A percentile compares a stretch with the other conserved stretches of the same genome.
These are phyloP conservation scores for Drosophila incognita DNA, from an alignment of 2,888 invertebrate genomes.

Conservation along the genomic window DNA sequence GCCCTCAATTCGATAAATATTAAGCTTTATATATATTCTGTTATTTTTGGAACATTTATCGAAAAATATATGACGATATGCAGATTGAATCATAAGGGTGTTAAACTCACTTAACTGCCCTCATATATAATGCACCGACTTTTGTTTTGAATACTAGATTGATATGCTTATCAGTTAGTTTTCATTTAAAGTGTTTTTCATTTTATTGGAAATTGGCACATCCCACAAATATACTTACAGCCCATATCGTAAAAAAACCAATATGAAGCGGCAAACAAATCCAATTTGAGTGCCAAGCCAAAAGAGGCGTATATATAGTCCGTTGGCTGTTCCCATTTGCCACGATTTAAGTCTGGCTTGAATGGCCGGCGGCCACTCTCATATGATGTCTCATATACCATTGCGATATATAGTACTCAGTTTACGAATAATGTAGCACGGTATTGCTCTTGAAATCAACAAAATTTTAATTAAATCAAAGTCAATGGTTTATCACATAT, in stretches of 20 bases:
- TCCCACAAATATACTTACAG: slow-evolving; percentile 67
- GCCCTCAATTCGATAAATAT: not conserved
- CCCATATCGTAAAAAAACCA: slow-evolving; percentile 70
- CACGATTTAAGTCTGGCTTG: slow-evolving; percentile 85
- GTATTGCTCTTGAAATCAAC: not conserved
- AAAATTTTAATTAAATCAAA: slow-evolving; percentile 16
- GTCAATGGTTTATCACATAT: slow-evolving; percentile 15
- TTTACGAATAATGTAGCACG: not conserved
- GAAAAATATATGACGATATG: not conserved
- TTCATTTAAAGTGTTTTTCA: slow-evolving; percentile 2
- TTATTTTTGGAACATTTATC: not conserved
- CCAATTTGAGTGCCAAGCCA: slow-evolving; percentile 92
- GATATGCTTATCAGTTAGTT: slow-evolving; percentile 30
- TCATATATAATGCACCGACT: not conserved
- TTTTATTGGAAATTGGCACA: not conserved
- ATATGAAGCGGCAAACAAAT: slow-evolving; percentile 90
- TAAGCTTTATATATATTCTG: not conserved
- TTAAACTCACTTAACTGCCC: not conserved
- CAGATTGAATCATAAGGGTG: not conserved
- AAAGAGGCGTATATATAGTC: slow-evolving; percentile 92
- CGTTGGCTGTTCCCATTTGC: slow-evolving; percentile 90
- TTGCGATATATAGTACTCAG: slow-evolving; percentile 12
- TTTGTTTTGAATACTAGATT: not conserved
- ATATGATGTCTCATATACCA: slow-evolving; percentile 82
- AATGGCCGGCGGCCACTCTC: slow-evolving; percentile 81